Base-by-base conservation (phyloP, 64 coral and sea anemone genomes). In the Montipora sp. region DNA sequence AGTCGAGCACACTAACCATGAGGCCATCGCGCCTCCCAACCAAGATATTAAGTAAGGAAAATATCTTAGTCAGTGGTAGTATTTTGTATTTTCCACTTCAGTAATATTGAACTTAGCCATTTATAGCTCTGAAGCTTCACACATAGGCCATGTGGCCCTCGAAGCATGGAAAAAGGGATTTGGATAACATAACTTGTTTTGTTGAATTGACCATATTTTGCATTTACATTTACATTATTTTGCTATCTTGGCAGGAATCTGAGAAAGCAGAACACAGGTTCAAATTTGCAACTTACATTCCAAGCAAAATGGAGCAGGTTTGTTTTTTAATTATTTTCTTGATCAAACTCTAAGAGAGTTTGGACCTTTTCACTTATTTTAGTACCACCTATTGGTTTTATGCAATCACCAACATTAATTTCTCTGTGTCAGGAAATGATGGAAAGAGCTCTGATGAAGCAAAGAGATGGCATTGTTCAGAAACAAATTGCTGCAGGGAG, bases 401-500 rank as follows among this genome's bases (percentile, higher is more conserved):
- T 84, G 14, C 60, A 13, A 22, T 36, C 23, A 59, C 13, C 76
- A 66, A 50, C 59, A 24, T 79, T 74, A 3, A 51, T 88, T 70
- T 16, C 79, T 5, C 44, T 63, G 60, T 11, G 14, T 15, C 36
- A 98, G 96, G 98, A 99, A 89, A 99, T 99, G 82, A 99, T 99
- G 98, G 98, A 99, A 36, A 75, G 81, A 21, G 92, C 98, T 1
- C 80, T 99, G 7, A 91, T 96, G 84, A 99, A 99, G 53, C 98
- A 99, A 22, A 91, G 91, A 92, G 92, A 90, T 55, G 92, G 92
- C 4, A 99, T 99, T 71, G 94, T 99, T 19, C 98, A 99, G 68
- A 99, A 96, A 79, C 98, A 99, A 47, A 92, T 99, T 48, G 98
- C 98, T 74, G 98, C 89, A 77, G 98, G 98, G 51, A 77, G 98